phyloP scores from a whole-genome alignment of 1,140 invertebrate species.

The Zaprionus taronus region DNA sequence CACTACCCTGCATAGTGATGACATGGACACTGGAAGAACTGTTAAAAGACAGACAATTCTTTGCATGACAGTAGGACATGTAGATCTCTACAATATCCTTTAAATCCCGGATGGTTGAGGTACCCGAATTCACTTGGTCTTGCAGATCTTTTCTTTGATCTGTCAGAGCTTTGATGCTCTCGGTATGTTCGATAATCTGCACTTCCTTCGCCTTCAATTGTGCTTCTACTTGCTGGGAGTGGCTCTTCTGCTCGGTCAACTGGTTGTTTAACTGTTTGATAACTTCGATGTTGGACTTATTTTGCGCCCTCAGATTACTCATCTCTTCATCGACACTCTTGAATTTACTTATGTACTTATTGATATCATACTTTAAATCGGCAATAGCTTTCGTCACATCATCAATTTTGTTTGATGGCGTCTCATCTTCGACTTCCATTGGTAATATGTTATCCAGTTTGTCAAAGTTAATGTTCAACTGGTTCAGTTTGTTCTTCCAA shows the following conservation, averaged over 20 bases:
- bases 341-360: background rate
- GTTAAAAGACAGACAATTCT: background rate
- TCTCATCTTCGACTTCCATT: background rate
- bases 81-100: background rate
- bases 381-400: background rate
- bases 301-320: background rate
- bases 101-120: background rate
- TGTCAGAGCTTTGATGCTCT: background rate
- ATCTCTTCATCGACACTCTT: background rate
- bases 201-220: background rate
- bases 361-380: background rate
- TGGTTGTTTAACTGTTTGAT: background rate
- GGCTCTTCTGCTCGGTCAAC: background rate
- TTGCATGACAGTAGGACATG: background rate
- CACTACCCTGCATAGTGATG: background rate
- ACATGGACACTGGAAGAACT: background rate
- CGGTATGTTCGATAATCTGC: background rate
- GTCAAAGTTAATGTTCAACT: background rate
- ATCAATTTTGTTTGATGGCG: background rate
- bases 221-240: background rate
- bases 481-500: background rate
- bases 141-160: background rate
- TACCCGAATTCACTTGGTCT: background rate
- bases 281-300: background rate
- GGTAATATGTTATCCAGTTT: background rate